Base-by-base conservation (phyloP, 1,140 invertebrate genomes). In the Drosophila grimshawi region DNA sequence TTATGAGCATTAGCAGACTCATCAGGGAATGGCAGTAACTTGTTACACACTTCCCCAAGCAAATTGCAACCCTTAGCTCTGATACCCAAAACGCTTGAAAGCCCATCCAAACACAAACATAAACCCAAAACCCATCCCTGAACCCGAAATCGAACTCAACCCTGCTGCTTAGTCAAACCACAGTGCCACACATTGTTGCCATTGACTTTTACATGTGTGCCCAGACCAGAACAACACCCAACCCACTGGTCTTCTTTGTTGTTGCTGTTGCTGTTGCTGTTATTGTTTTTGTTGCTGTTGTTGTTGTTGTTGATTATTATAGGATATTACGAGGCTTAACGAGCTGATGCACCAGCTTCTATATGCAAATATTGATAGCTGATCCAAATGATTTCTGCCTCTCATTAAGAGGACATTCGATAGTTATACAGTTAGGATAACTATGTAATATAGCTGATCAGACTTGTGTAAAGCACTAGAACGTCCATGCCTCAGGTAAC, bases 121-220 rank as follows among this genome's bases (percentile, higher is more conserved):
- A 49, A 10, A 29, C 32, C 59, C 10, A 8, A 61, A 59, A 46
- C 39, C 46, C 11, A 19, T 19, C 19, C 19, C 19, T 1, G 8
- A 59, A 46, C 6, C 30, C 37, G 3, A 43, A 32, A 43, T 39
- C 39, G 11, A 19, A 4, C 45, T 27, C 3, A 48, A 30, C 10
- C 39, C 45, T 43, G 56, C 32, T 30, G 56, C 43, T 68, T 48
- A 70, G 49, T 65, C 56, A 74, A 86, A 86, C 81, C 81, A 71
- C 81, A 86, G 60, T 55, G 66, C 66, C 60, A 72, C 83, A 60
- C 69, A 88, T 80, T 86, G 82, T 88, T 86, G 72, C 83, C 82
- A 88, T 88, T 86, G 82, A 86, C 83, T 88, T 79, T 82, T 86
- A 64, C 57, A 71, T 78, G 78, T 74, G 73, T 85, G 70, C 55